Evolutionary conservation across 1,140 invertebrate genomes (phyloP), one percentile per base, ranked within the genome.

Genomic region (Zaprionus taronus): DNA sequence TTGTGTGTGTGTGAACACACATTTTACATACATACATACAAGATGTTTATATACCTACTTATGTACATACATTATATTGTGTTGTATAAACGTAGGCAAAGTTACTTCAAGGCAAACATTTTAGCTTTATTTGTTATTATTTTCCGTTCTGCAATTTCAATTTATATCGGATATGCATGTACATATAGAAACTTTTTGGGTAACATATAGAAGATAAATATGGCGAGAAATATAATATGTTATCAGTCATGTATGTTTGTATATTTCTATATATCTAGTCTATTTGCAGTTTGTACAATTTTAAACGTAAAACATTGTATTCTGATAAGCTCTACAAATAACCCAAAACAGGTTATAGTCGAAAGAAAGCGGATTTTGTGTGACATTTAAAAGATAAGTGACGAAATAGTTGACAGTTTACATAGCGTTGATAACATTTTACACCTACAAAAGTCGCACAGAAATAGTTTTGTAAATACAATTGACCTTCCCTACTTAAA

Each of bases 91-190:
- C 38, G 38, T 41, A 41, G 38, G 15, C 38, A 44, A 34, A 44
- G 57, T 56, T 51, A 60, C 36, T 62, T 60, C 22, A 73, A 75
- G 64, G 71, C 55, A 65, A 71, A 71, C 22, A 51, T 38, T 62
- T 80, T 22, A 47, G 44, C 24, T 47, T 56, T 71, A 64, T 56
- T 72, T 44, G 17, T 55, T 44, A 20, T 14, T 49, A 11, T 24
- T 22, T 61, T 44, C 4, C 5, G 4, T 41, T 28, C 49, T 55
- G 38, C 22, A 28, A 31, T 56, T 51, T 2, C 47, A 20, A 51
- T n/a, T 22, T 51, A 6, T 49, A 17, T 51, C 31, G 9, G 9
- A 31, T 31, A 31, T 31, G 9, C 31, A 31, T 11, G 9, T 31
- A 28, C 28, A 9, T 28, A 11, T 4, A 11, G 9, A 4, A 34